Evolutionary conservation across 2,888 invertebrate genomes (phyloP), one percentile per base, ranked within the genome.

Genomic region (Teleogryllus oceanicus): DNA sequence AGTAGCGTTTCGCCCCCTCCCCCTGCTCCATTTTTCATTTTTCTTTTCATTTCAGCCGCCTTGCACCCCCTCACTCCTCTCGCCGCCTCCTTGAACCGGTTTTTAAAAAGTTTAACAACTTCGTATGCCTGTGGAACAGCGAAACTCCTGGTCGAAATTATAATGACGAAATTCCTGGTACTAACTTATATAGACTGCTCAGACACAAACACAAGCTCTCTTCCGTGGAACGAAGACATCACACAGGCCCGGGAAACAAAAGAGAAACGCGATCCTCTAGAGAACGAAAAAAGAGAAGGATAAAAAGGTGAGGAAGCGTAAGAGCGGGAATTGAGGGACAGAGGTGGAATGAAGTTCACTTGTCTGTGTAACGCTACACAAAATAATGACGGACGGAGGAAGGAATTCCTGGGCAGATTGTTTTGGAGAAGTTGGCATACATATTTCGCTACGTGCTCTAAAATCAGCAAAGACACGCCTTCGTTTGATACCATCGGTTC

Each of bases 111-210:
- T 62, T 62, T 18, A 62, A 13, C 13, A 62, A 13, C n/a, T 62
- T 62, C 62, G n/a, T 62, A 62, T 62, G 62, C 62, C 62, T 62
- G 62, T 62, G 62, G 62, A 62, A n/a, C 13, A 62, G 16, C n/a
- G 62, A 62, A 62, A 62, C 62, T 62, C 62, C 62, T 62, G 62
- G 62, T 62, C 62, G 62, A 13, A 62, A 62, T 62, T 62, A 62
- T 62, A 62, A 62, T 62, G 62, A 62, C 62, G 62, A 62, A 62
- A 62, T 62, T 62, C 62, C 62, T 18, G 62, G n/a, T 62, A 62
- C 62, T 62, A 62, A 62, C 62, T 62, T 62, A 62, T 62, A 62
- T 62, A 62, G 62, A n/a, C 62, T 62, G n/a, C 62, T 18, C 62
- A n/a, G 62, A 62, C n/a, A 13, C 62, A 62, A 62, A 62, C n/a